Base-by-base conservation (phyloP, 2,888 invertebrate genomes). In the Tetanocera ferruginea region DNA sequence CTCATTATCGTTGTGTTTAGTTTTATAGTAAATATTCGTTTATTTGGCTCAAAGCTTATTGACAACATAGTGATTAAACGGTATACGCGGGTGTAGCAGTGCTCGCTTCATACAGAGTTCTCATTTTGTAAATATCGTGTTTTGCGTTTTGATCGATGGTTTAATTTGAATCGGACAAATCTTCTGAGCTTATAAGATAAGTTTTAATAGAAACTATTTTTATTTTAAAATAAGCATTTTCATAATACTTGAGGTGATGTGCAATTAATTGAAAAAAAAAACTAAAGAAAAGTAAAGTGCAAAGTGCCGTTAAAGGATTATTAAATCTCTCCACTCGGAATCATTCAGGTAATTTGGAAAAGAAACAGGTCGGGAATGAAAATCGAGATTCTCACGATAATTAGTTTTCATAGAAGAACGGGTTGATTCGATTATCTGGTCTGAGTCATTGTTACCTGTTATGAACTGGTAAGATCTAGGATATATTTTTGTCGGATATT, bases 311-410 rank as follows among this genome's bases (percentile, higher is more conserved):
- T 1, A 43, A 43, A 43, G 14, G 43, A 43, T 43, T 43, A 43
- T 43, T 6, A 8, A 37, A 37, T 8, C 8, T 37, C 37, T 37
- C 8, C 37, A 31, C 3, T 37, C 8, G 1, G 37, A 14, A 43
- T 14, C 1, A 43, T 43, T 37, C 55, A 71, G 71, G 71, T 71
- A 71, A 55, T 43, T 43, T 11, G 3, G 11, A 3, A 43, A 43
- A 14, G 43, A 14, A 43, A 43, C 43, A 31, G 31, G 14, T 49
- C 52, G 9, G 9, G 19, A 14, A 9, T 19, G 23, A 8, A 5
- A 3, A 23, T 9, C 1, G 43, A 60, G 31, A 62, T 75, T 75
- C 75, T 60, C 75, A 75, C 75, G 75, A 23, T 75, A 75, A 75
- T 75, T 75, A 75, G 23, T 25, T 60, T 19, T 17, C 43, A 8